Percentiles rank a stretch among this genome's conserved stretches.
These are phyloP conservation scores for Scleropages formosus DNA, from an alignment of 2,797 vertebrate species.

Conservation along the genomic window DNA sequence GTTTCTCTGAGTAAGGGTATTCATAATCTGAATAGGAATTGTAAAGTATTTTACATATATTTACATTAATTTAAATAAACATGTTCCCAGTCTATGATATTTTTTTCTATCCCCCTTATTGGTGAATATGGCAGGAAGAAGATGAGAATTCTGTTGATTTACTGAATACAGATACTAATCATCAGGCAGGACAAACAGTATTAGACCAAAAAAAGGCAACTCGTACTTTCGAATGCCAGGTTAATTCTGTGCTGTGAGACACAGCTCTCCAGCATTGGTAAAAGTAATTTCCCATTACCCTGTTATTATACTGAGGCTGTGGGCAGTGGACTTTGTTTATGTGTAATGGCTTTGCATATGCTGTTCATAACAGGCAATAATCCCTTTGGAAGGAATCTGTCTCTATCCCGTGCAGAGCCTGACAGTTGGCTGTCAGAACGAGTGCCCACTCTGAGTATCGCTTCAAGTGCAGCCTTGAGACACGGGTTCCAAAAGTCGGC, in stretches of 20 bases:
- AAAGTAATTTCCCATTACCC: neutral
- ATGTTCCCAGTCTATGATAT: neutral
- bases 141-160: neutral
- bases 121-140: neutral
- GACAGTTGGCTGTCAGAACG: neutral
- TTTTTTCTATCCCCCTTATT: neutral
- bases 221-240: neutral
- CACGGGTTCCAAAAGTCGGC: neutral
- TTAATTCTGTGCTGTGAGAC: neutral
- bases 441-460: no score
- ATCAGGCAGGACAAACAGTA: neutral
- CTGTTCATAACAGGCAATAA: neutral
- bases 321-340: neutral
- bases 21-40: slow-evolving; percentile 18
- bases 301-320: neutral
- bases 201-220: slow-evolving; percentile 1
- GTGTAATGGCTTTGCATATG: neutral
- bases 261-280: neutral
- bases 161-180: neutral
- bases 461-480: neutral
- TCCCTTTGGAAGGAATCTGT: neutral
- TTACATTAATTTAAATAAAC: slow-evolving; percentile 24
- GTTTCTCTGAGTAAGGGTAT: slow-evolving; percentile 5
- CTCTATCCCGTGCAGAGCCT: neutral
- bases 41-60: slow-evolving; percentile 17